Base-by-base conservation (phyloP, 2,797 vertebrate species). In the Sebastes diploproa region DNA sequence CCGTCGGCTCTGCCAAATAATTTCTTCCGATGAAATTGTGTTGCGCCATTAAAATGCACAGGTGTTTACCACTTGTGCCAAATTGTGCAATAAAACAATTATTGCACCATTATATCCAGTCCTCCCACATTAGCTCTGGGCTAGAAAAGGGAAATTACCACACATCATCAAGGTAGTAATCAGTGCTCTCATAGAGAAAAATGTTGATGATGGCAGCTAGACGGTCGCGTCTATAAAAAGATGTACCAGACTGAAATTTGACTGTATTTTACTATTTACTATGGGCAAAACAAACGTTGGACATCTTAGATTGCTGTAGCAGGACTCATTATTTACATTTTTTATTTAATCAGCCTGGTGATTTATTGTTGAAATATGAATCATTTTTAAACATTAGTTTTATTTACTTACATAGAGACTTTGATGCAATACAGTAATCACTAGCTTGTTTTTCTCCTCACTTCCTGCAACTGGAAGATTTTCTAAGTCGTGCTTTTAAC, bases 41-140 rank as follows among this genome's bases (percentile, higher is more conserved):
- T 22, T 20, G n/a, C 5, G 8, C 11, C 22, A 54, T 65, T 71
- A n/a, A 30, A 56, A 38, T 5, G 7, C 46, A 46, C 25, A 66
- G 62, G 23, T 67, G 1, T 59, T 29, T 6, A 25, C 11, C 7
- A 22, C 34, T 7, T 63, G 10, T 59, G 42, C 56, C 23, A 32
- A 54, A 23, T 30, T 32, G 50, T 2, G 16, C 60, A 80, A 42
- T 80, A 76, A 86, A 89, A 65, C 8, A 11, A 50, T 81, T 46
- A 69, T 23, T 56, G 54, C 52, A 18, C 27, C 46, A 65, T 82
- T 72, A 67, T 27, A 29, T 79, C 27, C 14, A 14, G 3, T 50
- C 58, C n/a, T 60, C n/a, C 23, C 29, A 16, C 2, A 1, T 63
- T 55, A 22, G 5, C 23, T 29, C 10, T 74, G 13, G 50, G 20